Base-by-base conservation (phyloP, 1,140 invertebrate species). In the Drosophila santomea region DNA sequence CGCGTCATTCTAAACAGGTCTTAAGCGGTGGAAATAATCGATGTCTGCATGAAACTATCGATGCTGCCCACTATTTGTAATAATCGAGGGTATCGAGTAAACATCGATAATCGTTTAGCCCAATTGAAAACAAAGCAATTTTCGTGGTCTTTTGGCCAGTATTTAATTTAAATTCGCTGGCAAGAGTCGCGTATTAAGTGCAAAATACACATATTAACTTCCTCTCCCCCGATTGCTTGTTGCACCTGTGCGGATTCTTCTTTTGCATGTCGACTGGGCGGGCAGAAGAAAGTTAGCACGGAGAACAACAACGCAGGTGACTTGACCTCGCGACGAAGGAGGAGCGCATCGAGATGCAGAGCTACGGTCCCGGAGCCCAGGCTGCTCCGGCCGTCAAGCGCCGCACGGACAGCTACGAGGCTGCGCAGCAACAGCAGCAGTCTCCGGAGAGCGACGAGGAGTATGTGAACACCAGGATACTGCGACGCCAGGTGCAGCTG, bases 391-490 rank as follows among this genome's bases (percentile, higher is more conserved):
- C 84, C 74, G 85, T 89, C 35, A 84, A 89, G 55, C 84, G 84
- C 63, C 84, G 84, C 73, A 89, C 84, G 38, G 85, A 89, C 44
- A 89, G 84, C 74, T 89, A 89, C 48, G 80, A 84, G 38, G 84
- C 85, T 50, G 84, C 84, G 20, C 84, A 89, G 43, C 45, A 74
- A 32, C 80, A 88, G 17, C 84, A 80, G 17, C 80, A 80, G 15
- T 72, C 85, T 5, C 80, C 84, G 4, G 82, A 88, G 61, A 90
- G 76, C 44, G 90, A 92, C 32, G 91, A 92, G 20, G 91, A 92
- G 10, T 92, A 89, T 50, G 77, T 72, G 5, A 90, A 89, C 56
- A 79, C 88, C 17, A 66, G 68, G 44, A 76, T 82, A 7, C 32
- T 81, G 41, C 56, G 75, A 1, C 56, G 69, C 3, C 76, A 75